Percentiles rank a stretch among this genome's conserved stretches.
These are phyloP conservation scores for Colaptes auratus DNA, from an alignment of 2,113 vertebrate genomes.

Conservation along the genomic window DNA sequence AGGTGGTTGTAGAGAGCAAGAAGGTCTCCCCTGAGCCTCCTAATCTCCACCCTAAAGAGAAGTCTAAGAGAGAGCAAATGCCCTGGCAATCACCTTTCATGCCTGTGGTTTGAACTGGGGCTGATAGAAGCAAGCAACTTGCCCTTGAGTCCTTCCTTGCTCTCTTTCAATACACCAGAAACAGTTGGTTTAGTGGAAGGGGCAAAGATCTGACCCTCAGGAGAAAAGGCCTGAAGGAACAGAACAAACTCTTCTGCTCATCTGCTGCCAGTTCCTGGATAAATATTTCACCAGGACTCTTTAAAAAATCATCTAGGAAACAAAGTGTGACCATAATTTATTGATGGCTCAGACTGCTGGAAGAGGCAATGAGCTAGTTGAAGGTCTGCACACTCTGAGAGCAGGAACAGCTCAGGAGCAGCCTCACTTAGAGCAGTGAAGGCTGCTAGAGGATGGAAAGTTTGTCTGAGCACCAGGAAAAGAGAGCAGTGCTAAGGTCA, in stretches of 20 bases:
- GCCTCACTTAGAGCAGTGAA: neutral
- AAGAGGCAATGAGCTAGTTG: neutral
- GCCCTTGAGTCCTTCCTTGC: neutral
- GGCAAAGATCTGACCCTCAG: conserved; percentile 5
- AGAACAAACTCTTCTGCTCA: neutral
- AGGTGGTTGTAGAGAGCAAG: no score
- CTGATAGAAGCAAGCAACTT: neutral
- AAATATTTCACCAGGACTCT: conserved; percentile 53
- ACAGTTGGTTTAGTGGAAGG: neutral
- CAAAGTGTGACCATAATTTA: conserved; percentile 44
- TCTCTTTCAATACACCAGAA: neutral
- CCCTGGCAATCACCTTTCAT: neutral
- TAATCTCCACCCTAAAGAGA: no score
- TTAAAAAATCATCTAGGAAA: conserved; percentile 4
- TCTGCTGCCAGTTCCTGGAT: neutral
- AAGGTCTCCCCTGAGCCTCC: no score
- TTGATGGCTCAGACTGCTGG: neutral
- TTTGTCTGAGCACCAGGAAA: neutral
- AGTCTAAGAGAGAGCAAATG: neutral
- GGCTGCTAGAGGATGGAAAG: neutral
- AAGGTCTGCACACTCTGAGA: neutral
- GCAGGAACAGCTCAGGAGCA: neutral
- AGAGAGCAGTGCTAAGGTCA: neutral
- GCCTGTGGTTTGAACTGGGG: neutral
- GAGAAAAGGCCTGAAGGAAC: neutral